Evolutionary conservation across 2,113 vertebrate genomes (phyloP), one percentile per base, ranked within the genome.

Genomic region (Murina feae): DNA sequence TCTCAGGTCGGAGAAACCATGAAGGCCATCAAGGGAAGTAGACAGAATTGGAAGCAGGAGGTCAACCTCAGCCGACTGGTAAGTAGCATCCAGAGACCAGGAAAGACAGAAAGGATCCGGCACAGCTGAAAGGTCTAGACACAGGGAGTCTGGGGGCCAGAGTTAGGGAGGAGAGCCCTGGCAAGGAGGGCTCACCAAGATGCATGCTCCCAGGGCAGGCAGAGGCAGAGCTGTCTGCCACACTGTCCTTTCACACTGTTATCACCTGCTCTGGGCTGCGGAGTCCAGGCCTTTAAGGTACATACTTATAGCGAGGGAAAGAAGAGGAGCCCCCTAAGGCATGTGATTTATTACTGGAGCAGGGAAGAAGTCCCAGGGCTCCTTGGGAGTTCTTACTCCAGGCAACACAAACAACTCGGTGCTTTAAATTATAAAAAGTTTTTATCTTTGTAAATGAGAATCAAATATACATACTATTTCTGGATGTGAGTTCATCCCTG

Each of bases 391-490:
- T 86, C 49, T 82, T 63, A 60, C 13, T 92, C 10, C 21, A 90
- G 75, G 63, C 51, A 49, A 65, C n/a, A 55, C 13, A 76, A 92
- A 92, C 5, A 10, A 69, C 60, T 35, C 9, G 21, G 37, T 65
- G 28, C 53, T 39, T 84, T 65, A 47, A 90, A 74, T 83, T n/a
- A 53, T 55, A 30, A 49, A 65, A 86, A 55, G 16, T n/a, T 32
- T 75, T 60, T 60, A 37, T 69, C 30, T 58, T 58, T 58, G 25
- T 60, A 86, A 49, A 78, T 78, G 35, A 14, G 32, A 95, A 72
- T 21, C 21, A 84, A 95, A 87, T 65, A 86, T 42, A 42, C 6
- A 23, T 65, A 21, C 23, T 69, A 83, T 84, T 68, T 88, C 71
- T 78, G 49, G 71, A 55, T 20, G 0, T 72, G 63, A 79, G 30